Conservation (phyloP, 2,888 invertebrate species). For the Torymus texanus region DNA sequence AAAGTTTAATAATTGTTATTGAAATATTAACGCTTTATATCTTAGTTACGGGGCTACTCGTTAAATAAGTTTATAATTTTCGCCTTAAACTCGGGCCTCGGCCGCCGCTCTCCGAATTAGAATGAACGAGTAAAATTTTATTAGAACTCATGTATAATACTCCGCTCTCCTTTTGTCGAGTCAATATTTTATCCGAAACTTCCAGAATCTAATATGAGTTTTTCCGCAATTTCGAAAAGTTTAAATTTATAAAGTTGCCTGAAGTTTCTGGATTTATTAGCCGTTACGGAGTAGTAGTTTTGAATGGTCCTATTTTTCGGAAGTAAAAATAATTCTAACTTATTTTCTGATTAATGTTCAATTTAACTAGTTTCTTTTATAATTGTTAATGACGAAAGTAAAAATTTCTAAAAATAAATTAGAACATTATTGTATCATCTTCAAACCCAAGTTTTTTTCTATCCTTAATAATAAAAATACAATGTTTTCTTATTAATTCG, state of each 20-base stretch:
- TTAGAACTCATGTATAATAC: constrained; percentile 30
- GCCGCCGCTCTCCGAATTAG: constrained; percentile 13
- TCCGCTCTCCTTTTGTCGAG: constrained; percentile 10
- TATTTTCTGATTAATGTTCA: too few relatives aligned
- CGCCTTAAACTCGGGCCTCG: constrained; percentile 4
- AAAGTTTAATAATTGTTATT: constrained; percentile 56
- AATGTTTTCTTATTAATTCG: too few relatives aligned
- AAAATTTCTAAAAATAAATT: too few relatives aligned
- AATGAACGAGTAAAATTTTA: constrained; percentile 36
- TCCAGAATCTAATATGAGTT: background rate
- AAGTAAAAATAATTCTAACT: too few relatives aligned
- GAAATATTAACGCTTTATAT: constrained; percentile 45
- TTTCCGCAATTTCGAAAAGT: constrained; percentile 2
- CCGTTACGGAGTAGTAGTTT: too few relatives aligned
- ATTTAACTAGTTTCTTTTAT: too few relatives aligned
- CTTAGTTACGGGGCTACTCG: constrained; percentile 29
- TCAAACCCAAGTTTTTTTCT: too few relatives aligned
- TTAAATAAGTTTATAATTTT: constrained; percentile 52
- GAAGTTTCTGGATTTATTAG: background rate
- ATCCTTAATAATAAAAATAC: too few relatives aligned
- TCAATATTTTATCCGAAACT: constrained; percentile 35
- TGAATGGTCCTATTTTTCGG: too few relatives aligned
- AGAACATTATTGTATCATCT: too few relatives aligned
- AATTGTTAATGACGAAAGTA: too few relatives aligned
- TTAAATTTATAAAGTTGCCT: background rate